Percentiles rank a stretch among this genome's conserved stretches.
These are phyloP conservation scores for Tragelaphus scriptus DNA, from an alignment of 2,113 vertebrate genomes.

Conservation along the genomic window DNA sequence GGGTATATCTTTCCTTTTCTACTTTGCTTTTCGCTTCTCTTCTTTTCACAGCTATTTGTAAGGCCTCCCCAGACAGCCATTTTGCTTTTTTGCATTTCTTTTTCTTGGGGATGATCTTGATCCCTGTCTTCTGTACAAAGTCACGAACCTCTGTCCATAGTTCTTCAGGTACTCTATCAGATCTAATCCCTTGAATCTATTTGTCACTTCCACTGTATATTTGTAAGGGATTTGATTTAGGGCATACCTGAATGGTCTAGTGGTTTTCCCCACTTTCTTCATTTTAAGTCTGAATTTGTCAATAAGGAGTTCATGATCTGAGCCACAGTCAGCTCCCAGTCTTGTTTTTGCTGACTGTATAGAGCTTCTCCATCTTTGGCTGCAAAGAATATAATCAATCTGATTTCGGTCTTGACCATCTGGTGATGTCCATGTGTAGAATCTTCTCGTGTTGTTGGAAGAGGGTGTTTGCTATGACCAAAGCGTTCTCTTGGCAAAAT, in stretches of 20 bases:
- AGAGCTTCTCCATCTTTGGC: background rate
- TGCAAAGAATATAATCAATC: background rate
- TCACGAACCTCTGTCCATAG: background rate
- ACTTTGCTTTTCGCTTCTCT: background rate
- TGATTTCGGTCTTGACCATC: accelerated
- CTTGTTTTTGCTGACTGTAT: background rate
- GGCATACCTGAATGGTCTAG: background rate
- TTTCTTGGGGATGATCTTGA: background rate
- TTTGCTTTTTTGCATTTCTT: background rate
- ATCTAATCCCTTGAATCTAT: background rate
- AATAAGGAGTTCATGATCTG: background rate
- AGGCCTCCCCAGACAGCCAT: background rate
- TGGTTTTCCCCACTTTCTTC: background rate
- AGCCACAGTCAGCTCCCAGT: background rate
- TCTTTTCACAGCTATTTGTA: background rate
- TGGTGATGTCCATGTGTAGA: background rate
- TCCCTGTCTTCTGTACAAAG: background rate
- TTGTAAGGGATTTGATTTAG: background rate
- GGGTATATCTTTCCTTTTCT: background rate
- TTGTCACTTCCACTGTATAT: background rate
- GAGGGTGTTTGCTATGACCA: background rate
- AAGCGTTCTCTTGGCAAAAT: background rate
- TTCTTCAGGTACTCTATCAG: background rate
- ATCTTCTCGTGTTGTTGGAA: background rate
- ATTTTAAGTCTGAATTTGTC: background rate